phyloP scores from a whole-genome alignment of 2,113 vertebrate species.

The Fulmarus glacialis region DNA sequence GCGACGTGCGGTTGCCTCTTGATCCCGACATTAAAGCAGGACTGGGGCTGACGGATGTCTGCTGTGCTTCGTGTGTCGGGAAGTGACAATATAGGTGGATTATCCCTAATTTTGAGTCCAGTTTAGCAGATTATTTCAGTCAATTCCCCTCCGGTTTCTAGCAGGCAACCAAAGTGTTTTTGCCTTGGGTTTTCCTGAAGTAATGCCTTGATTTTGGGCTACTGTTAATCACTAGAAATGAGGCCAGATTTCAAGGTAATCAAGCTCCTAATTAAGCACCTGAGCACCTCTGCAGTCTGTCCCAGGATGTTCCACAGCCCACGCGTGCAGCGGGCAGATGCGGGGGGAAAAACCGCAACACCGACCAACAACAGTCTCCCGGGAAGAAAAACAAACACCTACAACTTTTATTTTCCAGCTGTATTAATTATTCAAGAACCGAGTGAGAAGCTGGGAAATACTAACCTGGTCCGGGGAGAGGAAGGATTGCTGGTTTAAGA shows the following conservation, averaged over 20 bases:
- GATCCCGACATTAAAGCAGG: rapidly evolving
- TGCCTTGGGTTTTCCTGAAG: neutral
- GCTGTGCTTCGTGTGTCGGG: rapidly evolving
- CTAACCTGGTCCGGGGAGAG: rapidly evolving
- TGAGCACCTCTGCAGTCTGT: neutral
- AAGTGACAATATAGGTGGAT: neutral
- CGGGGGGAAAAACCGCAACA: neutral
- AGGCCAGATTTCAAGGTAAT: neutral
- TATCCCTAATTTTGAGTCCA: neutral
- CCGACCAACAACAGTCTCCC: neutral
- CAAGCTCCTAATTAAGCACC: neutral
- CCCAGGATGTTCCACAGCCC: neutral
- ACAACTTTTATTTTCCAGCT: neutral
- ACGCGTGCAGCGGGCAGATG: neutral
- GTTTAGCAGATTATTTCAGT: neutral
- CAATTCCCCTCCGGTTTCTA: neutral
- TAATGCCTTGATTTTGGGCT: neutral
- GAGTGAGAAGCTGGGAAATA: neutral
- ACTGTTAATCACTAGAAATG: neutral
- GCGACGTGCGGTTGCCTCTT: rapidly evolving
- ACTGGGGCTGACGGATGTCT: rapidly evolving
- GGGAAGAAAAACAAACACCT: neutral
- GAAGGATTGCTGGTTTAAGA: neutral
- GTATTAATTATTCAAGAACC: neutral
- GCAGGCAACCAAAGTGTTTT: neutral